phyloP scores from a whole-genome alignment of 2,797 vertebrate species.

The Allobates femoralis region DNA sequence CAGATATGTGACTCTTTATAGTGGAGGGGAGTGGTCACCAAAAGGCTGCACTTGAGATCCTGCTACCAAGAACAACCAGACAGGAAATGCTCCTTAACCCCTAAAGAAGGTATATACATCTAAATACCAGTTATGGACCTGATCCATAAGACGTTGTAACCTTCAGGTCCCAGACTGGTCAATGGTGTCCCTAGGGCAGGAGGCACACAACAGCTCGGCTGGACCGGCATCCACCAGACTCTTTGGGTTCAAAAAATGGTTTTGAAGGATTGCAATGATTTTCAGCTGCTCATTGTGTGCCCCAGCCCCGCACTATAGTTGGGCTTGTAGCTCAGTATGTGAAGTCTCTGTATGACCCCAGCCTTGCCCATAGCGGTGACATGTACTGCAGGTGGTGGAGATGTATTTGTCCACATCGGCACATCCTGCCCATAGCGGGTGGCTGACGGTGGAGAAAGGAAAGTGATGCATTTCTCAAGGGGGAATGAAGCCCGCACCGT shows the following conservation, averaged over 20 bases:
- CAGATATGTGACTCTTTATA: too few species aligned
- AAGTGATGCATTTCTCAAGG: constrained; percentile 44
- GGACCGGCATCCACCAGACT: background rate
- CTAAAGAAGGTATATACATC: too few species aligned
- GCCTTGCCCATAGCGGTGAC: background rate
- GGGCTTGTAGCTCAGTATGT: background rate
- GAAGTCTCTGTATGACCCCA: background rate
- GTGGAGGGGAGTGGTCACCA: too few species aligned
- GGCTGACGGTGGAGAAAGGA: background rate
- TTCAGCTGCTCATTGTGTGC: background rate
- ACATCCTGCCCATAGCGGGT: constrained; percentile 24
- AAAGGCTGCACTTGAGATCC: too few species aligned
- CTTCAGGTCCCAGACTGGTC: too few species aligned
- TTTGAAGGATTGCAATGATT: background rate
- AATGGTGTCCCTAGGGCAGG: too few species aligned
- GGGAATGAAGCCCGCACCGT: constrained; percentile 61
- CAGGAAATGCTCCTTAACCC: too few species aligned
- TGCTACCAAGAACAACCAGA: too few species aligned
- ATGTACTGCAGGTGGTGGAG: background rate
- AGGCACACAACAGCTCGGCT: too few species aligned
- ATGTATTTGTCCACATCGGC: background rate
- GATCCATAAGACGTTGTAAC: too few species aligned
- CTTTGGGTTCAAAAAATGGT: background rate
- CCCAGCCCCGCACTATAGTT: background rate
- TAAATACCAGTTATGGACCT: too few species aligned